Percentiles rank a stretch among this genome's conserved stretches.
phyloP scores from a whole-genome alignment of 2,888 invertebrate genomes.

The Kryphioiulus occultus region DNA sequence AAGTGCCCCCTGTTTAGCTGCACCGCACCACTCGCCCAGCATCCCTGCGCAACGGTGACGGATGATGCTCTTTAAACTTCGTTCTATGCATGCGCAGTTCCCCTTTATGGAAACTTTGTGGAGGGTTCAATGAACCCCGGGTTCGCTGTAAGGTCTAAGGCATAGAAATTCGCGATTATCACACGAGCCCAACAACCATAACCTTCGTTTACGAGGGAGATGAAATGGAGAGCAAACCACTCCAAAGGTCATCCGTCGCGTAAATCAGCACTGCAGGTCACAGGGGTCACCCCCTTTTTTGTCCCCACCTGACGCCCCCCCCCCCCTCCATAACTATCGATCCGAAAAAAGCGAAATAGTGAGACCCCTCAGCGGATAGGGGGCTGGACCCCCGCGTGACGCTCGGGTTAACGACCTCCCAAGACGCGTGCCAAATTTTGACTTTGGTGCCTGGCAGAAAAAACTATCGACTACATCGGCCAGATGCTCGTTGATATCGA shows the following conservation, averaged over 20 bases:
- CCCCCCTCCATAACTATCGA: neutral
- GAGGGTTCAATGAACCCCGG: neutral
- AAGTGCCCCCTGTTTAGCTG: neutral
- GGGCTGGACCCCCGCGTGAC: neutral
- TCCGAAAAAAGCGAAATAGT: neutral
- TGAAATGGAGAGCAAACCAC: neutral
- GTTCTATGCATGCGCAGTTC: too few species aligned
- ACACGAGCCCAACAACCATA: neutral
- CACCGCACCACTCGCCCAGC: neutral
- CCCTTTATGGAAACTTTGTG: too few species aligned
- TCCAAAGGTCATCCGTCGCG: neutral
- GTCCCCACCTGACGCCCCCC: neutral
- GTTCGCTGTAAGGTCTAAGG: neutral
- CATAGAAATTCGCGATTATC: constrained; percentile 24
- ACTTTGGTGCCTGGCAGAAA: neutral
- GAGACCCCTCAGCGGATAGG: neutral
- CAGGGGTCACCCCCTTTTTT: neutral
- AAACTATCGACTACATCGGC: neutral
- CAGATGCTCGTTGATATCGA: neutral
- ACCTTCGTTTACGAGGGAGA: neutral
- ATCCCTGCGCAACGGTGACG: neutral
- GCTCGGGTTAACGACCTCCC: constrained; percentile 25
- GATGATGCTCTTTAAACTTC: neutral
- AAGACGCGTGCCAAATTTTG: neutral
- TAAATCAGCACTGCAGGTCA: neutral